Percentiles rank a stretch among this genome's conserved stretches.
Evolutionary conservation across 2,797 vertebrate species (phyloP).

Genomic region (Lepilemur septentrionalis): DNA sequence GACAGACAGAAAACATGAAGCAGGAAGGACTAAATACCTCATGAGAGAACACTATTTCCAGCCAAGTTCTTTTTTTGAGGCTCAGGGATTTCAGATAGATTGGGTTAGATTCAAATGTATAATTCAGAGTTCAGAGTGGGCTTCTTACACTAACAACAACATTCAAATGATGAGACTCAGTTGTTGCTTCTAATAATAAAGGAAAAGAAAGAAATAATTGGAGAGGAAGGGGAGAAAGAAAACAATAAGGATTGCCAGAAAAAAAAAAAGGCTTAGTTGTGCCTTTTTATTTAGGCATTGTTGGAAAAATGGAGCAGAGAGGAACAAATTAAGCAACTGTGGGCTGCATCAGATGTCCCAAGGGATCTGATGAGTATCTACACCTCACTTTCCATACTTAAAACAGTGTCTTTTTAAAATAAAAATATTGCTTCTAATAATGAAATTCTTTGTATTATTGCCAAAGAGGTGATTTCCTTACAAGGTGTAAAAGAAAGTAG

Average conservation of each 20-base stretch:
- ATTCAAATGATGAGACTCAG: not conserved
- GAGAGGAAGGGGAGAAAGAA: not conserved
- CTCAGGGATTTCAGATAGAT: conserved; percentile 10
- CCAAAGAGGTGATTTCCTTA: not conserved
- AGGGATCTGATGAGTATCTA: not conserved
- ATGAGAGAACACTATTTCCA: conserved; percentile 2
- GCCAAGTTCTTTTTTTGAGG: conserved; percentile 3
- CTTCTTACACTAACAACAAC: not conserved
- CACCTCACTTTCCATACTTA: not conserved
- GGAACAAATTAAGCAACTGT: not conserved
- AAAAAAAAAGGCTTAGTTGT: not conserved
- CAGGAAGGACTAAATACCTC: not conserved
- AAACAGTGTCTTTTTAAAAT: not conserved
- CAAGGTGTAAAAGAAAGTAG: not conserved
- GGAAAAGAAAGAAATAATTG: not conserved
- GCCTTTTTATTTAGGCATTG: not conserved
- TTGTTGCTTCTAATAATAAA: not conserved
- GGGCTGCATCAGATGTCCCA: not conserved
- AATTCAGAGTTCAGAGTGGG: conserved; percentile 1
- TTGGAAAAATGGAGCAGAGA: not conserved
- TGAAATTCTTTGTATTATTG: not conserved
- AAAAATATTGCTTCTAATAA: not conserved
- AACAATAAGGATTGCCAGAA: not conserved
- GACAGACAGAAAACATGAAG: not conserved
- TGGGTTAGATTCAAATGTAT: conserved; percentile 31